Conservation (phyloP, 2,113 vertebrate genomes). For the Protomyctophum bolini region DNA sequence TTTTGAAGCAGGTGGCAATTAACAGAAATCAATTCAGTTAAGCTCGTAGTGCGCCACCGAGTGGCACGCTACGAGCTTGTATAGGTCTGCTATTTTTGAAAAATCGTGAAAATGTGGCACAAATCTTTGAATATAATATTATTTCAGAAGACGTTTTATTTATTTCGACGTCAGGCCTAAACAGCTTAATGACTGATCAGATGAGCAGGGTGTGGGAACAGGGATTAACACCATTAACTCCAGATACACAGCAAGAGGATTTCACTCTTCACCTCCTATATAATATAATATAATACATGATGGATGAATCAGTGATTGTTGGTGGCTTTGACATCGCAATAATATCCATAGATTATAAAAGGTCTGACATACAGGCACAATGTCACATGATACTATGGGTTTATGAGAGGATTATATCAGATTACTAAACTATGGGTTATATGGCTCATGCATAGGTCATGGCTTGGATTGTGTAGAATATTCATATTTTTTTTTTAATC, state of each 20-base stretch:
- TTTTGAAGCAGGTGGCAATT: too few relatives aligned
- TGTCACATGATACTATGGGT: constrained; percentile 6
- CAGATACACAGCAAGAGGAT: not conserved
- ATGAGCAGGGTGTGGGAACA: not conserved
- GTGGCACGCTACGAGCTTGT: too few relatives aligned
- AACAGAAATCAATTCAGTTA: too few relatives aligned
- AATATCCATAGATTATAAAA: constrained; percentile 20
- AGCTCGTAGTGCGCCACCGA: too few relatives aligned
- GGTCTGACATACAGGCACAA: constrained; percentile 15
- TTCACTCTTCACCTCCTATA: constrained; percentile 8
- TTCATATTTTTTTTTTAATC: constrained; percentile 34
- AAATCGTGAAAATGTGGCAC: too few relatives aligned
- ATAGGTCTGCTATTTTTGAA: too few relatives aligned
- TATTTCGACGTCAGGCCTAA: too few relatives aligned
- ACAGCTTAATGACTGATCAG: not conserved
- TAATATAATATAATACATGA: not conserved
- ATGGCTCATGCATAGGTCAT: constrained; percentile 6
- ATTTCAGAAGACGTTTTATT: too few relatives aligned
- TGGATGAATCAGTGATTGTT: not conserved
- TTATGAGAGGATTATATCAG: constrained; percentile 33
- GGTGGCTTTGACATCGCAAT: not conserved
- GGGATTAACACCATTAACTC: not conserved
- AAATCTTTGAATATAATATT: too few relatives aligned
- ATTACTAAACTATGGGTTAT: constrained; percentile 25
- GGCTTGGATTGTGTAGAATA: not conserved